Evolutionary conservation across 2,797 vertebrate genomes (phyloP).

Genomic region (Periparus ater): DNA sequence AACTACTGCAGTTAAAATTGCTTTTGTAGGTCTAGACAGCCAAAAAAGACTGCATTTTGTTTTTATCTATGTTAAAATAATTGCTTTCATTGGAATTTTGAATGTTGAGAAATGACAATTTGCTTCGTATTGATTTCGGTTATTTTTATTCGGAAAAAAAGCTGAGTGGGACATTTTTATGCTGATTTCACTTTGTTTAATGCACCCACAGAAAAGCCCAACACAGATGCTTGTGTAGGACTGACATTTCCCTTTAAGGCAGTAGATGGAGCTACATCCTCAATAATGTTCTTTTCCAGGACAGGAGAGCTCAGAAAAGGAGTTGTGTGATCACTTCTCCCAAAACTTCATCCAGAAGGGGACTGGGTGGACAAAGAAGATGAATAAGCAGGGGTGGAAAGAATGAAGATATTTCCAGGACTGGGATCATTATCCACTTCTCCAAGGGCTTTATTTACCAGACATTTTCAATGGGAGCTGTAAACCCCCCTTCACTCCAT

Average conservation of each 20-base stretch:
- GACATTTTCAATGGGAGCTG: background rate
- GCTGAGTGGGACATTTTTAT: background rate
- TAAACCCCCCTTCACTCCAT: background rate
- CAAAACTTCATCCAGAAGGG: background rate
- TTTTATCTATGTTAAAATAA: background rate
- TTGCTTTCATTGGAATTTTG: background rate
- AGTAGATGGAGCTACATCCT: constrained; percentile 50
- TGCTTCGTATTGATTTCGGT: rapidly evolving
- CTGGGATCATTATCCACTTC: background rate
- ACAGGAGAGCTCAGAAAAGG: rapidly evolving
- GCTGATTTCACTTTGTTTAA: background rate
- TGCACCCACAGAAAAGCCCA: background rate
- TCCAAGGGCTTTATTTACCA: background rate
- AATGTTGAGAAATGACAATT: rapidly evolving
- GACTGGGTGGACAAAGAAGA: background rate
- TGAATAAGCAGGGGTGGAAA: background rate
- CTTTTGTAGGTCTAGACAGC: background rate
- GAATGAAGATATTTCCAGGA: background rate
- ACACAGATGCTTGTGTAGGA: background rate
- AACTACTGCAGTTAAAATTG: background rate
- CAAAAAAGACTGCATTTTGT: rapidly evolving
- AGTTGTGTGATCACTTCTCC: background rate
- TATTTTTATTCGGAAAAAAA: rapidly evolving
- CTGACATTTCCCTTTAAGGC: background rate
- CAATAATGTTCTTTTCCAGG: background rate